A percentile compares a stretch with the other conserved stretches of the same genome.
phyloP scores from a whole-genome alignment of 2,113 vertebrate genomes.

The Brachyhypopomus occidentalis region DNA sequence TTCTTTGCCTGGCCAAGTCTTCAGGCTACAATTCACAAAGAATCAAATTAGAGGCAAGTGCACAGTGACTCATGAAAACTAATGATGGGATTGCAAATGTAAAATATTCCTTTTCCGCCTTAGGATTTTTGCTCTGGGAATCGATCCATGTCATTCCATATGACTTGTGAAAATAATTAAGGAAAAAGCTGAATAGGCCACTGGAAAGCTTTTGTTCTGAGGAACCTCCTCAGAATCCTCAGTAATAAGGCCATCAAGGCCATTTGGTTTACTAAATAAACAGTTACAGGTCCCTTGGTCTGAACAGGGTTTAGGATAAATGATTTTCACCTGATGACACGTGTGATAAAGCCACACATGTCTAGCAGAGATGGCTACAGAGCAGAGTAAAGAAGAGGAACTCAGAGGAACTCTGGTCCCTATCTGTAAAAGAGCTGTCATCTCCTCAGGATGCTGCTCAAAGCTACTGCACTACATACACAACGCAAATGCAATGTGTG shows the following conservation, averaged over 20 bases:
- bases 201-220: neutral
- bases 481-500: too few relatives aligned
- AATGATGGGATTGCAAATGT: conserved; percentile 51
- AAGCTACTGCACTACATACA: conserved; percentile 16
- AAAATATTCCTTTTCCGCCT: conserved; percentile 67
- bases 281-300: too few relatives aligned
- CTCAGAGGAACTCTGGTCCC: conserved; percentile 27
- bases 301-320: too few relatives aligned
- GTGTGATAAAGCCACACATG: too few relatives aligned
- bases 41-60: neutral
- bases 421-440: conserved; percentile 38
- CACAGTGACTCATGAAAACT: conserved; percentile 12
- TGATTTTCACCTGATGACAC: too few relatives aligned
- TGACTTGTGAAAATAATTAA: conserved; percentile 1
- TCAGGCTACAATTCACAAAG: conserved; percentile 46
- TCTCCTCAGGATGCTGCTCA: conserved; percentile 36
- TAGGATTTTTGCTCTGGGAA: conserved; percentile 60
- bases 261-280: too few relatives aligned
- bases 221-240: too few relatives aligned
- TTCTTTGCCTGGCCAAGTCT: conserved; percentile 53
- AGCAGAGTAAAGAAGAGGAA: neutral
- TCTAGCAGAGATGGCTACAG: too few relatives aligned
- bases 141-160: conserved; percentile 3
- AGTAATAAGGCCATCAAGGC: too few relatives aligned
- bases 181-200: neutral